Percentiles rank a stretch among this genome's conserved stretches.
These are phyloP conservation scores for Onychomys arenicola DNA, from an alignment of 2,797 vertebrate genomes.

Conservation along the genomic window DNA sequence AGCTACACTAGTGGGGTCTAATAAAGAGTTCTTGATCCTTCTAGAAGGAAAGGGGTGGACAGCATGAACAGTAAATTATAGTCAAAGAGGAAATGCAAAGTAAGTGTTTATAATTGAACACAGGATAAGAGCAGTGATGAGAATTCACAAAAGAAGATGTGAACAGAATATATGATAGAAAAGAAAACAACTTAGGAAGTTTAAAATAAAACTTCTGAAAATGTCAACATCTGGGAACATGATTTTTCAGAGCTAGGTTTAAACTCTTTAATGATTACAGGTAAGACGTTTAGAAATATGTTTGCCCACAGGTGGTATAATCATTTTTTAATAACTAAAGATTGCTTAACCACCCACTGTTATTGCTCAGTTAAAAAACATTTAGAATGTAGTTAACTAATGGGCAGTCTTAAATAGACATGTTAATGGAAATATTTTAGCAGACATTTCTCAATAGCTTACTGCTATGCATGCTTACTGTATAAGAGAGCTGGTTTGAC, in stretches of 20 bases:
- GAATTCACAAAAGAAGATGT: constrained; percentile 55
- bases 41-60: constrained; percentile 11
- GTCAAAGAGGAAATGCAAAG: constrained; percentile 62
- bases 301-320: background rate
- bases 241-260: background rate
- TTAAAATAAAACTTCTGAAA: constrained; percentile 7
- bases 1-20: constrained; percentile 3
- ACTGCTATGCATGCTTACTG: background rate
- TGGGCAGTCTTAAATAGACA: background rate
- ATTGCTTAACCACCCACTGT: background rate
- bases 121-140: background rate
- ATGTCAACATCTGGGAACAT: background rate
- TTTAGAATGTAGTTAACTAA: background rate
- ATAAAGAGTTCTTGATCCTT: constrained; percentile 72
- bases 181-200: background rate
- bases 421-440: background rate
- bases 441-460: background rate
- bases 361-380: background rate
- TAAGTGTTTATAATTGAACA: constrained; percentile 71
- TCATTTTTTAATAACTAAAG: constrained; percentile 37
- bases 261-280: background rate
- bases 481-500: background rate
- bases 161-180: background rate
- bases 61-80: constrained; percentile 62
- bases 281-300: background rate